A percentile compares a stretch with the other conserved stretches of the same genome.
phyloP scores from a whole-genome alignment of 1,140 invertebrate genomes.

The Palaemon carinicauda region DNA sequence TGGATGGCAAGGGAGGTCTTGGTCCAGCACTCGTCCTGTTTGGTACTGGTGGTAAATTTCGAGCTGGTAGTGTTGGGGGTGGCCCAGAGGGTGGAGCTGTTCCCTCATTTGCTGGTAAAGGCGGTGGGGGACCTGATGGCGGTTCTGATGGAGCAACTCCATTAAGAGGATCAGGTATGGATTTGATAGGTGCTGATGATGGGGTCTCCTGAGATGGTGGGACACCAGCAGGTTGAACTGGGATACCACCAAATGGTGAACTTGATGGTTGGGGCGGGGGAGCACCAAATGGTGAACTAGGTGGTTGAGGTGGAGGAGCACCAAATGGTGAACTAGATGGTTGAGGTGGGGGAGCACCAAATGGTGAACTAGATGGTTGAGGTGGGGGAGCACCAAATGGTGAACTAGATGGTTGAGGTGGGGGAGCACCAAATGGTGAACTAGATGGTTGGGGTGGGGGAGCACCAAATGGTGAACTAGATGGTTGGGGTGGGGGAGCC shows the following conservation, averaged over 20 bases:
- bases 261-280: slow-evolving; percentile 65
- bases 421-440: slow-evolving; percentile 16
- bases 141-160: not conserved
- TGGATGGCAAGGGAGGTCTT: slow-evolving; percentile 32
- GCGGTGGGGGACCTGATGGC: slow-evolving; percentile 22
- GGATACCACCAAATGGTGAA: slow-evolving; percentile 69
- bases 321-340: not conserved
- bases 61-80: not conserved
- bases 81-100: slow-evolving; percentile 49
- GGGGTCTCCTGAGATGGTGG: not conserved
- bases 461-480: not conserved
- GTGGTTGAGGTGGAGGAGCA: slow-evolving; percentile 26
- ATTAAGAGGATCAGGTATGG: slow-evolving; percentile 5
- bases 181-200: slow-evolving; percentile 61
- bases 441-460: not conserved
- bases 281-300: slow-evolving; percentile 7
- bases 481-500: not conserved
- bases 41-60: slow-evolving; percentile 45
- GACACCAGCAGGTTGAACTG: too few relatives aligned
- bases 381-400: slow-evolving; percentile 18
- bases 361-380: slow-evolving; percentile 72
- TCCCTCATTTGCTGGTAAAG: slow-evolving; percentile 65
- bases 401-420: slow-evolving; percentile 22
- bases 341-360: slow-evolving; percentile 60
- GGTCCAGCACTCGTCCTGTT: not conserved